phyloP scores from a whole-genome alignment of 2,797 vertebrate genomes.

The Micrastur ruficollis region DNA sequence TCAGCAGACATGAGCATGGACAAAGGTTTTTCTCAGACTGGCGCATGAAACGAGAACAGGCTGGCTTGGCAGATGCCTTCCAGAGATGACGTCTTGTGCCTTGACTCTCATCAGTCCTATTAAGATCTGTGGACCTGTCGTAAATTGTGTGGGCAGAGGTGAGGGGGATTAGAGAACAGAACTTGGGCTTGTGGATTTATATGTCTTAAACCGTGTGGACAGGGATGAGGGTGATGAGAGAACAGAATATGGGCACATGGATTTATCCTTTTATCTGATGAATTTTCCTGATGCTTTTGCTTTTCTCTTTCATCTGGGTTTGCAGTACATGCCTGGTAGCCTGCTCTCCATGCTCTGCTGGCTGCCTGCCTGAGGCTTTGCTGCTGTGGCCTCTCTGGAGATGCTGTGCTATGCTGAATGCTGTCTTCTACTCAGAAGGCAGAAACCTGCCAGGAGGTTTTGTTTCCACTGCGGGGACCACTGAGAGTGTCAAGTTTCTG shows the following conservation, averaged over 20 bases:
- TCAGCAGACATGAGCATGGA: not conserved
- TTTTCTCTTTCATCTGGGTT: conserved; percentile 1
- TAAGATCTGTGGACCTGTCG: not conserved
- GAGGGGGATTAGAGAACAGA: not conserved
- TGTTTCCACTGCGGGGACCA: not conserved
- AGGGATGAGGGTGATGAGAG: not conserved
- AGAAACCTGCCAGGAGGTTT: not conserved
- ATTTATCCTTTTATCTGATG: not conserved
- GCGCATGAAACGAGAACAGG: not conserved
- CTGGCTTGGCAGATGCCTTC: not conserved
- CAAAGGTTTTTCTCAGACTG: not conserved
- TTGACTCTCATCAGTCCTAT: not conserved
- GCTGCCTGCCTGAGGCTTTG: conserved; percentile 9
- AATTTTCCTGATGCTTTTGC: not conserved
- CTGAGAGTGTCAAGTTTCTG: not conserved
- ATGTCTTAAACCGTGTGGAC: not conserved
- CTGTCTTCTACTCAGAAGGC: not conserved
- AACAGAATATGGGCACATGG: not conserved
- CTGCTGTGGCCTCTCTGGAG: not conserved
- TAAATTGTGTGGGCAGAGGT: not conserved
- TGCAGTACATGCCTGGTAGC: not conserved
- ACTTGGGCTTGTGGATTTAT: not conserved
- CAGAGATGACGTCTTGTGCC: not conserved
- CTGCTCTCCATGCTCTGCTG: not conserved
- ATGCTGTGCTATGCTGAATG: not conserved